phyloP scores from a whole-genome alignment of 2,113 vertebrate species.

The Dicentrarchus labrax region DNA sequence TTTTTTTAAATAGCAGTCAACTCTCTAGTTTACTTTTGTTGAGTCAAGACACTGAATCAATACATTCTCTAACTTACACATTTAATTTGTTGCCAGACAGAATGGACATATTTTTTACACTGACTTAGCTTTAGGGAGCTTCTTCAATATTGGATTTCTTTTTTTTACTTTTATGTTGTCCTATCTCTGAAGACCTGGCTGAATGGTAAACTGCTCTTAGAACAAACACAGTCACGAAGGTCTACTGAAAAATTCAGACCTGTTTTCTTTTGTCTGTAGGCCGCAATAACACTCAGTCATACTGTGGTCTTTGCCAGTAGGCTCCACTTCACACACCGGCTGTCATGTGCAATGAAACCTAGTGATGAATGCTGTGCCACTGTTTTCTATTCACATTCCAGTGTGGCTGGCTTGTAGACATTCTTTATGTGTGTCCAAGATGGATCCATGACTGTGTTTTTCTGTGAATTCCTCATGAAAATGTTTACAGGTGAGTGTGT shows the following conservation, averaged over 20 bases:
- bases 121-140: neutral
- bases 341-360: slow-evolving; percentile 16
- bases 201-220: neutral
- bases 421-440: slow-evolving; percentile 27
- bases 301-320: slow-evolving; percentile 11
- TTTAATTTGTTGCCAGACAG: neutral
- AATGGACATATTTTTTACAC: neutral
- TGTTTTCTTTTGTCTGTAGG: slow-evolving; percentile 6
- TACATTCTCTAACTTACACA: neutral
- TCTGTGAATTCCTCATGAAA: slow-evolving; percentile 28
- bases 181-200: neutral
- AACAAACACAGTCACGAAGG: slow-evolving; percentile 24
- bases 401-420: neutral
- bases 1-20: neutral
- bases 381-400: slow-evolving; percentile 39
- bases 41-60: neutral
- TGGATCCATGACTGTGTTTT: slow-evolving; percentile 33
- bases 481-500: slow-evolving; percentile 42
- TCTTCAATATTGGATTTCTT: neutral
- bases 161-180: neutral
- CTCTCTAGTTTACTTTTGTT: neutral
- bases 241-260: slow-evolving; percentile 19
- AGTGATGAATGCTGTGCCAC: slow-evolving; percentile 20
- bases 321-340: slow-evolving; percentile 32
- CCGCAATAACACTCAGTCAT: slow-evolving; percentile 5